Evolutionary conservation across 2,888 invertebrate genomes (phyloP), one percentile per base, ranked within the genome.

Genomic region (Tenthredo notha): DNA sequence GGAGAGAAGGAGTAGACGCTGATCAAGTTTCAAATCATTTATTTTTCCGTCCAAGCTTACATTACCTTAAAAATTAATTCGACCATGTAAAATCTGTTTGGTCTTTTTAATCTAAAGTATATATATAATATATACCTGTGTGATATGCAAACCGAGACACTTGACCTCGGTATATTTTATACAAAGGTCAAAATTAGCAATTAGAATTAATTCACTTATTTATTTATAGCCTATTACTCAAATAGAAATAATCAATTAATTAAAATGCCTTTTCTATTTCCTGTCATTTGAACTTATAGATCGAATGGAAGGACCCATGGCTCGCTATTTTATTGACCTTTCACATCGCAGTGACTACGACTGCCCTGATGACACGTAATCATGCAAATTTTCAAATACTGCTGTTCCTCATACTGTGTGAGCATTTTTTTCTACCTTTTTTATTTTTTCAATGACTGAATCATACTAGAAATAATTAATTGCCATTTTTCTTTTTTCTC

Each of bases 301-400:
- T 98, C 93, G 98, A 98, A 92, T 98, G 98, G 98, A 95, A 95
- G 89, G 98, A 98, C 93, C 98, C 98, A 7, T 98, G 98, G 97
- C 94, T 98, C 18, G 96, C 97, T 87, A 96, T 96, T 21, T 93
- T 98, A 18, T 94, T 98, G 88, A 94, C 96, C 70, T 96, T 97
- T 92, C 98, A 98, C 92, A 93, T 98, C 67, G 94, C 96, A 77
- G 95, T 97, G 43, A 97, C 97, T 86, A 95, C 97, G 91, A 96
- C 96, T 89, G 97, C 97, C 67, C 94, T 98, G 84, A 95, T 97
- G 90, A 98, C 98, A 67, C 95, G 98, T 90, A 97, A 98, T 93
- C 96, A 97, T 94, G 96, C 97, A 87, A 98, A 97, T 93, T 97
- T 98, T 91, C 98, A 98, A 95, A 96, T 97, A 84, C 94, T 97